A percentile compares a stretch with the other conserved stretches of the same genome.
Conservation (phyloP, 2,113 vertebrate species). For the Pseudonaja textilis region DNA sequence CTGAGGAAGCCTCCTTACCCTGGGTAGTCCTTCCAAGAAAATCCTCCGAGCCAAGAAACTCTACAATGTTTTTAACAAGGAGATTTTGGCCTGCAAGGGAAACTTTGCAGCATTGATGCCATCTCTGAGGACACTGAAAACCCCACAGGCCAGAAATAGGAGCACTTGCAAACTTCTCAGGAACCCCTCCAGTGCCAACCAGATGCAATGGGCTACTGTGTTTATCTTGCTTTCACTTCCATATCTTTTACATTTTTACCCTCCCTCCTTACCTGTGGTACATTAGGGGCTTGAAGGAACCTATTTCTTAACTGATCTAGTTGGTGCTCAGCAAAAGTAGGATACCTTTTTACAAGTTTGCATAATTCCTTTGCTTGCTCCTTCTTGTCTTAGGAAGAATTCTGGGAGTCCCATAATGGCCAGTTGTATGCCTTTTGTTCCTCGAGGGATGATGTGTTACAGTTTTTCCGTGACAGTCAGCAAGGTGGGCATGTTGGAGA, state of each 20-base stretch:
- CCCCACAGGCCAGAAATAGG: not conserved
- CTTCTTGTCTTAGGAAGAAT: not conserved
- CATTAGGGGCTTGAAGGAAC: not conserved
- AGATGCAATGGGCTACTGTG: not conserved
- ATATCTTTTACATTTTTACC: not conserved
- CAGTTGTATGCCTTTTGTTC: not conserved
- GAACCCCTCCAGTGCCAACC: not conserved
- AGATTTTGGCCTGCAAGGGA: not conserved
- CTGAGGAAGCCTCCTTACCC: not conserved
- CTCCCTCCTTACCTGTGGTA: not conserved
- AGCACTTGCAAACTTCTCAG: not conserved
- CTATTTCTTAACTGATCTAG: not conserved
- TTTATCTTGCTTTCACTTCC: not conserved
- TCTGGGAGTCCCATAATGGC: not conserved
- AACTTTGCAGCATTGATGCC: not conserved
- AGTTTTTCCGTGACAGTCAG: not conserved
- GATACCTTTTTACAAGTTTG: not conserved
- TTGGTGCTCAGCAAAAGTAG: not conserved
- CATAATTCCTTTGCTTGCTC: not conserved
- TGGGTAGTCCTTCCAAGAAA: not conserved
- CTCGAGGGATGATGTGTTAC: not conserved
- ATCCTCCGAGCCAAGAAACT: not conserved
- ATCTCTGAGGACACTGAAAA: not conserved
- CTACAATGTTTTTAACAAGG: not conserved
- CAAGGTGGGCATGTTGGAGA: not conserved